These are phyloP conservation scores for Lophotriccus pileatus DNA, from an alignment of 2,797 vertebrate species.

Conservation along the genomic window DNA sequence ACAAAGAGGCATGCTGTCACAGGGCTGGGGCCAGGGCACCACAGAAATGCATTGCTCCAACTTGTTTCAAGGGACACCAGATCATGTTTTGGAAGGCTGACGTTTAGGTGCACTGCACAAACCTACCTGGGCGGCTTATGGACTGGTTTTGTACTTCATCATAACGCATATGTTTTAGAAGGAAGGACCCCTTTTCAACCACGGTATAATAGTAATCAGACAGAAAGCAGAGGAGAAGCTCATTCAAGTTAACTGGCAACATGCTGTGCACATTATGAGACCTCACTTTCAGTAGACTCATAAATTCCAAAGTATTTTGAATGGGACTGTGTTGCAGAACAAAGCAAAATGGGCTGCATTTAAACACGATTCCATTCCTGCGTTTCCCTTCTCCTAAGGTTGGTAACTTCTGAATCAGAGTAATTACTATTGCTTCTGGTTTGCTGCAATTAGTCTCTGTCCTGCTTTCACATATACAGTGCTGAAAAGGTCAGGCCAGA, in stretches of 20 bases:
- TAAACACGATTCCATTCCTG: constrained; percentile 10
- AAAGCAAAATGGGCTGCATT: constrained; percentile 50
- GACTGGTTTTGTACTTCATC: not conserved
- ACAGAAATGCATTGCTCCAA: accelerated
- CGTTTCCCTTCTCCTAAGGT: constrained; percentile 41
- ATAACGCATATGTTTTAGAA: not conserved
- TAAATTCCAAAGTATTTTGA: constrained; percentile 35
- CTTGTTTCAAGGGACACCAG: not conserved
- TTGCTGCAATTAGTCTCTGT: constrained; percentile 54
- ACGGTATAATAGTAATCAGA: not conserved
- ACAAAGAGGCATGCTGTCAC: not conserved
- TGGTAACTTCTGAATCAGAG: constrained; percentile 44
- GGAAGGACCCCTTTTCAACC: constrained; percentile 18
- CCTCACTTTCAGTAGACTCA: constrained; percentile 39
- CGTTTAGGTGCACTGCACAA: not conserved
- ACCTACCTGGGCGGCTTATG: not conserved
- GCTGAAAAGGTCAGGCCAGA: constrained; percentile 8
- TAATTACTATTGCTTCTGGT: constrained; percentile 52
- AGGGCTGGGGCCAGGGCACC: not conserved
- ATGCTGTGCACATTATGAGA: constrained; percentile 49
- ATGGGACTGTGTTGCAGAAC: constrained; percentile 43
- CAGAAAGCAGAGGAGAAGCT: constrained; percentile 61
- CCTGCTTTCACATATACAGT: not conserved
- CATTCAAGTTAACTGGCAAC: constrained; percentile 52
- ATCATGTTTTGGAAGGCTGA: not conserved